These are phyloP conservation scores for Drosophila neutralis DNA, from an alignment of 2,888 invertebrate species.

Conservation along the genomic window DNA sequence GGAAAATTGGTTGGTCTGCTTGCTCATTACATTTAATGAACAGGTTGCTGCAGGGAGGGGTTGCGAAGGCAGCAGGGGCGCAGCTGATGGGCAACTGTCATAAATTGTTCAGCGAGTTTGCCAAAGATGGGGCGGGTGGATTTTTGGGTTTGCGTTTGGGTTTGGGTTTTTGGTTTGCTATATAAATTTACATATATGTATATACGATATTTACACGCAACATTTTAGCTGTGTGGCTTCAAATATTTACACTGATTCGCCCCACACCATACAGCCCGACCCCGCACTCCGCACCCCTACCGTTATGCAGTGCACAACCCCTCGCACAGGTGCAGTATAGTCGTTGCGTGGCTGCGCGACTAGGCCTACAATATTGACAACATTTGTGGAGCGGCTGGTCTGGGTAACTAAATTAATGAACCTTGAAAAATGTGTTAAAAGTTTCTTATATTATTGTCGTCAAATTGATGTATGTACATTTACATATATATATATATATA, in stretches of 20 bases:
- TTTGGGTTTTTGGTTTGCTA: slow-evolving; percentile 34
- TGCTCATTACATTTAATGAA: slow-evolving; percentile 76
- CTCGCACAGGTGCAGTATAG: slow-evolving; percentile 41
- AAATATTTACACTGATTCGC: slow-evolving; percentile 78
- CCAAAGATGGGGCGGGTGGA: not conserved
- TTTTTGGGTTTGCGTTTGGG: slow-evolving; percentile 14
- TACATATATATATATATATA: not conserved
- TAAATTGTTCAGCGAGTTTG: slow-evolving; percentile 57
- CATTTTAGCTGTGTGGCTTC: slow-evolving; percentile 68
- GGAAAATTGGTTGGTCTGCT: slow-evolving; percentile 47
- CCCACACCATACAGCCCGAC: not conserved
- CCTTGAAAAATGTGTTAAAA: slow-evolving; percentile 81
- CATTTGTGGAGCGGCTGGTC: slow-evolving; percentile 23
- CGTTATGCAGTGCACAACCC: not conserved
- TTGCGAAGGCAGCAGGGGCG: not conserved
- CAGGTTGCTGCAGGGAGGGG: slow-evolving; percentile 45
- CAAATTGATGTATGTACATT: slow-evolving; percentile 46
- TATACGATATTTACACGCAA: slow-evolving; percentile 81
- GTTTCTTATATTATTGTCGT: slow-evolving; percentile 68
- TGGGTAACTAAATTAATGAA: slow-evolving; percentile 69
- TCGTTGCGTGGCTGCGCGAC: slow-evolving; percentile 19
- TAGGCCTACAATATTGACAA: slow-evolving; percentile 42
- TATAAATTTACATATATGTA: slow-evolving; percentile 78
- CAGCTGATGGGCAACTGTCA: slow-evolving; percentile 73
- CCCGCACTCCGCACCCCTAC: not conserved